Evolutionary conservation across 2,888 invertebrate genomes (phyloP).

Genomic region (Ophonus ardosiacus): DNA sequence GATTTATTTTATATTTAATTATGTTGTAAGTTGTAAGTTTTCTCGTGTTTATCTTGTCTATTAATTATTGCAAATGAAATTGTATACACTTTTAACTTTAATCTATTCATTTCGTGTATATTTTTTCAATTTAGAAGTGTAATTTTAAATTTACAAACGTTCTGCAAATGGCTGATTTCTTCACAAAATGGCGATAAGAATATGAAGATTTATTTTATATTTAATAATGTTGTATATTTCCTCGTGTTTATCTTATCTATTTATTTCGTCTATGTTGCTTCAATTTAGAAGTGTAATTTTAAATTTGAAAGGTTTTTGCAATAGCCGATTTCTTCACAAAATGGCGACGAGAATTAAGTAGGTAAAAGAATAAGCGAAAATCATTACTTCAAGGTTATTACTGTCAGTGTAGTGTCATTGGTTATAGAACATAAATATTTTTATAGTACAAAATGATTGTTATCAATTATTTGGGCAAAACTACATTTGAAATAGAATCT

Average conservation of each 20-base stretch:
- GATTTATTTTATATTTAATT: constrained; percentile 39
- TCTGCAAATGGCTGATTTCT: too few species aligned
- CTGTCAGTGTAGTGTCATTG: neutral
- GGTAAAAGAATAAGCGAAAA: neutral
- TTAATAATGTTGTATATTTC: constrained; percentile 39
- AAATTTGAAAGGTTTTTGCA: neutral
- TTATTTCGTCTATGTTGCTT: constrained; percentile 30
- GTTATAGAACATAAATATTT: neutral
- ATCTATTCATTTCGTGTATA: constrained; percentile 41
- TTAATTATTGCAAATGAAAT: constrained; percentile 39
- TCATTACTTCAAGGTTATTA: neutral
- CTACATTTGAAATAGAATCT: neutral
- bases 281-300: neutral
- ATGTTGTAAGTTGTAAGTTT: constrained; percentile 44
- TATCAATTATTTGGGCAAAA: constrained; percentile 27
- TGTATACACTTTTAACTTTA: constrained; percentile 15
- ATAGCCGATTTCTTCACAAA: neutral
- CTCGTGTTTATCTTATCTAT: constrained; percentile 41
- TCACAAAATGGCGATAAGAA: neutral
- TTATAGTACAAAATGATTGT: constrained; percentile 25
- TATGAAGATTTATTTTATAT: constrained; percentile 39
- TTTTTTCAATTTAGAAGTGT: neutral
- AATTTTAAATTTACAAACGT: neutral
- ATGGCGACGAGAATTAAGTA: neutral
- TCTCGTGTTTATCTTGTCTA: constrained; percentile 41